phyloP scores from a whole-genome alignment of 2,797 vertebrate species.

The Cyclopterus lumpus region DNA sequence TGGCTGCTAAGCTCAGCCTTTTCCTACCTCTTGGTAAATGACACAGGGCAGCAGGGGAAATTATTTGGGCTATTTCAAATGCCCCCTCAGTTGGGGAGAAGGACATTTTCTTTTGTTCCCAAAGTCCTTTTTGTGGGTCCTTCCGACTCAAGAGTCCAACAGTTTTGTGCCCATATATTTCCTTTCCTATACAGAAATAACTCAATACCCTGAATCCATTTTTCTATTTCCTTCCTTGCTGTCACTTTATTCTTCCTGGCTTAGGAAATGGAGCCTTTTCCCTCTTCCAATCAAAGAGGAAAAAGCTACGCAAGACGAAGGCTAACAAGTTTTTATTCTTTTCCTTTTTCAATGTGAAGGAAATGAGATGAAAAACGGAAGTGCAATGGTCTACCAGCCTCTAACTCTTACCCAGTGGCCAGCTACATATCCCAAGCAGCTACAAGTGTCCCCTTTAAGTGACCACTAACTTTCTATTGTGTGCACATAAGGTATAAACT shows the following conservation, averaged over 20 bases:
- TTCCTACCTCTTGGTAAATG: slow-evolving; percentile 71
- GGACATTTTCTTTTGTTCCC: slow-evolving; percentile 40
- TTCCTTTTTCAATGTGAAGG: slow-evolving; percentile 67
- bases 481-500: slow-evolving; percentile 82
- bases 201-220: slow-evolving; percentile 76
- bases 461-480: slow-evolving; percentile 79
- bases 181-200: slow-evolving; percentile 70
- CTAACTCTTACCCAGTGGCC: slow-evolving; percentile 80
- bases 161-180: slow-evolving; percentile 71
- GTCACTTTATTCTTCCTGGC: slow-evolving; percentile 66
- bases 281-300: slow-evolving; percentile 69
- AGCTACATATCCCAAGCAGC: slow-evolving; percentile 83
- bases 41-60: slow-evolving; percentile 67
- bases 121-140: slow-evolving; percentile 52
- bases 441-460: slow-evolving; percentile 80
- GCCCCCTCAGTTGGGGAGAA: slow-evolving; percentile 39
- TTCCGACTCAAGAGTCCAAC: slow-evolving; percentile 63
- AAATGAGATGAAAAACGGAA: slow-evolving; percentile 85
- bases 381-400: slow-evolving; percentile 81
- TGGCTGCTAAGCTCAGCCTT: slow-evolving; percentile 74
- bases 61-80: slow-evolving; percentile 61
- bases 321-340: slow-evolving; percentile 71
- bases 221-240: slow-evolving; percentile 58
- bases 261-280: slow-evolving; percentile 75
- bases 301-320: slow-evolving; percentile 81